Evolutionary conservation across 2,113 vertebrate genomes (phyloP).

Genomic region (Ictalurus punctatus): DNA sequence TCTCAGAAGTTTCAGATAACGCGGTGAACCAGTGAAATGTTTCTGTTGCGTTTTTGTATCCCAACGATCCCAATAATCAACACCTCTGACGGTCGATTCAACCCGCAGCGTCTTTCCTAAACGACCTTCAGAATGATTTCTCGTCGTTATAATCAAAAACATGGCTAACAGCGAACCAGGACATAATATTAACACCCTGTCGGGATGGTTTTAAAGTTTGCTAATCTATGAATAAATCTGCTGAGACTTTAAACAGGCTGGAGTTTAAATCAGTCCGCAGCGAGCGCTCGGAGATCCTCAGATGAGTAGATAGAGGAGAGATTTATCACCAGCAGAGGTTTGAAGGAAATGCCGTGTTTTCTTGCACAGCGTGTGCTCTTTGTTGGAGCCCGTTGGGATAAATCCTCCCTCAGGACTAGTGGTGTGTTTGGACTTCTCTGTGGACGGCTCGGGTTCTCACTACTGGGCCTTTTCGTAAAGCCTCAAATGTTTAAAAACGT

Average conservation of each 20-base stretch:
- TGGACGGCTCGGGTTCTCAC: conserved; percentile 51
- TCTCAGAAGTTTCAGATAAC: background rate
- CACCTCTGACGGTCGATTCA: background rate
- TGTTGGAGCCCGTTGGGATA: conserved; percentile 59
- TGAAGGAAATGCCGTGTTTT: conserved; percentile 57
- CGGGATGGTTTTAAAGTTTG: background rate
- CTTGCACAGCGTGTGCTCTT: conserved; percentile 57
- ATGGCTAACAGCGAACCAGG: background rate
- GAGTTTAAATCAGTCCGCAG: conserved; percentile 13
- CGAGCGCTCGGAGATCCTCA: conserved; percentile 3
- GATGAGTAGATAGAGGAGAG: conserved; percentile 50
- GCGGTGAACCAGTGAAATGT: background rate
- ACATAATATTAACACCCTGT: background rate
- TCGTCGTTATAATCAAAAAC: background rate
- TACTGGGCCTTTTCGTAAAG: conserved; percentile 28
- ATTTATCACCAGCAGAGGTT: conserved; percentile 63
- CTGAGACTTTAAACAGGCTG: conserved; percentile 15
- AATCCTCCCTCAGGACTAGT: conserved; percentile 56
- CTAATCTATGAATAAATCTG: background rate
- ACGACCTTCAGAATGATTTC: background rate
- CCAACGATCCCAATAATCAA: background rate
- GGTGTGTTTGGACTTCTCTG: conserved; percentile 60
- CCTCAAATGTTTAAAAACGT: conserved; percentile 12
- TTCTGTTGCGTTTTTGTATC: background rate
- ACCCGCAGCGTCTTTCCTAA: background rate